A percentile compares a stretch with the other conserved stretches of the same genome.
These are phyloP conservation scores for Cavia porcellus DNA, from an alignment of 2,113 vertebrate genomes.

Conservation along the genomic window DNA sequence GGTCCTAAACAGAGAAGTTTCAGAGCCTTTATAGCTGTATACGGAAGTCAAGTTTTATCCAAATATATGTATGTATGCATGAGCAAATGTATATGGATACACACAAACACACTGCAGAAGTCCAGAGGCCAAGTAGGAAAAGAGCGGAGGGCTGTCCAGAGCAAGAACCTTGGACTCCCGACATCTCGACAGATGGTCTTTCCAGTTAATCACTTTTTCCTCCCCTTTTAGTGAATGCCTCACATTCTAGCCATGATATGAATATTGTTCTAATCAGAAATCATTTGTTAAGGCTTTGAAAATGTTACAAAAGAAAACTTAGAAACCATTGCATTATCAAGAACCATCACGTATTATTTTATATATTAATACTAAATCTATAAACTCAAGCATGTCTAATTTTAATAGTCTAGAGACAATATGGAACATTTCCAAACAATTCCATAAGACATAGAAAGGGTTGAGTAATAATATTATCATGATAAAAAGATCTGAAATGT, in stretches of 20 bases:
- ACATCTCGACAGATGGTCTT: not conserved
- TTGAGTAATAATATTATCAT: slow-evolving; percentile 1
- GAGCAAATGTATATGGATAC: too few species aligned
- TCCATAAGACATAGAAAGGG: not conserved
- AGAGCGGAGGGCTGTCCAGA: not conserved
- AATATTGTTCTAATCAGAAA: not conserved
- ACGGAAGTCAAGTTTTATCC: not conserved
- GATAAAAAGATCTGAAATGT: slow-evolving; percentile 55
- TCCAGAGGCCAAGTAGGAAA: not conserved
- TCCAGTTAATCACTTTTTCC: not conserved
- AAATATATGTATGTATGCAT: not conserved
- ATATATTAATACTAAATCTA: slow-evolving; percentile 48
- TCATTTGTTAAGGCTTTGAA: slow-evolving; percentile 27
- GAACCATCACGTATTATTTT: not conserved
- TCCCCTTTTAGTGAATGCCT: not conserved
- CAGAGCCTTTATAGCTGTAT: not conserved
- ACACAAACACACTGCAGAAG: not conserved
- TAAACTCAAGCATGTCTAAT: slow-evolving; percentile 1
- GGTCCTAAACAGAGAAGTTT: slow-evolving; percentile 38
- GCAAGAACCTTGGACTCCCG: not conserved
- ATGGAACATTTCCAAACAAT: slow-evolving; percentile 37
- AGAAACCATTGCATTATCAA: slow-evolving; percentile 6
- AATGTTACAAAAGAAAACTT: slow-evolving; percentile 43
- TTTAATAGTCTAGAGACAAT: slow-evolving; percentile 62
- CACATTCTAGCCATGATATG: not conserved